Percentiles rank a stretch among this genome's conserved stretches.
phyloP scores from a whole-genome alignment of 1,140 invertebrate species.

The Drosophila sturtevanti region DNA sequence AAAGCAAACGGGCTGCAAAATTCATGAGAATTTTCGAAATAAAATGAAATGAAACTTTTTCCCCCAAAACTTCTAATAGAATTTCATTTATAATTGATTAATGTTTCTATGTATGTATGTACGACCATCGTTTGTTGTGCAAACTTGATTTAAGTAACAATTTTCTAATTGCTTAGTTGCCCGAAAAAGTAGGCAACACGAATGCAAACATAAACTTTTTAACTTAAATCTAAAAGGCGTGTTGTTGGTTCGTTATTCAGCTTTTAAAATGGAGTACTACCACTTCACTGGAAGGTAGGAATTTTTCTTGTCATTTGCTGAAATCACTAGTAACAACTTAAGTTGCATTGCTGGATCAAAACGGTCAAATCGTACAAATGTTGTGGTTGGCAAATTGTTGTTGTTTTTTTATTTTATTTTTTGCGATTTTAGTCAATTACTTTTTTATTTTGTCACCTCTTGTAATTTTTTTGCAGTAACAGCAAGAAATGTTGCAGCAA shows the following conservation, averaged over 20 bases:
- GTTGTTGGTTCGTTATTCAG: no score
- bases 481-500: conserved; percentile 45
- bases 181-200: conserved; percentile 29
- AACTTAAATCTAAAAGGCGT: no score
- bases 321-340: no score
- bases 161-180: conserved; percentile 17
- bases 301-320: no score
- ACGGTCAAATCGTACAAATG: no score
- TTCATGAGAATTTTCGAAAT: conserved; percentile 5
- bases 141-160: background rate
- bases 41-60: background rate
- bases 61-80: background rate
- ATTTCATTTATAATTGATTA: conserved; percentile 3
- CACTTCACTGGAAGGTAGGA: no score
- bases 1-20: background rate
- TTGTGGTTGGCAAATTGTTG: no score
- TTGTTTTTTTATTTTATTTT: background rate
- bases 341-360: no score
- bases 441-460: background rate
- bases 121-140: background rate
- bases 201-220: background rate
- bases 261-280: no score
- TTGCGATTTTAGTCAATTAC: conserved; percentile 23
- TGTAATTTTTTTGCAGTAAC: conserved; percentile 17
- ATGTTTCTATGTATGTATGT: background rate